phyloP scores from a whole-genome alignment of 2,797 vertebrate species.

The Propithecus deckenii region DNA sequence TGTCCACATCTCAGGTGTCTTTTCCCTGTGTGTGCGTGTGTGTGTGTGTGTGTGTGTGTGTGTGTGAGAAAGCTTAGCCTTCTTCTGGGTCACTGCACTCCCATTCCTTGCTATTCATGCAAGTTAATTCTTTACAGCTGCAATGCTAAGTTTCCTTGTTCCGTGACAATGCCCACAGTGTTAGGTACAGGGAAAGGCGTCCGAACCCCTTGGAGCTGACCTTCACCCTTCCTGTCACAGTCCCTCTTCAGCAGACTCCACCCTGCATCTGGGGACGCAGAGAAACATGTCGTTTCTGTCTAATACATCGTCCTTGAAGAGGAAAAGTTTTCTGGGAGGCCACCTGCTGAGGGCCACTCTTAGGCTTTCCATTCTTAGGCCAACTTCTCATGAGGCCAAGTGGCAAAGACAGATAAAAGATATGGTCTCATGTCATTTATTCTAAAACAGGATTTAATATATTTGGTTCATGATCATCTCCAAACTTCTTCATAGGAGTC shows the following conservation, averaged over 20 bases:
- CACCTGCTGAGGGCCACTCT: background rate
- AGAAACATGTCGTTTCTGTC: background rate
- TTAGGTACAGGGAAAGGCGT: background rate
- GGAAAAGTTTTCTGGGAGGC: background rate
- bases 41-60: background rate
- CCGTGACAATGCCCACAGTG: background rate
- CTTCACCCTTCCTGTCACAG: background rate
- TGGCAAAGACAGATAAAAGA: background rate
- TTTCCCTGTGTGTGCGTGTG: background rate
- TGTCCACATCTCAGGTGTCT: constrained; percentile 42
- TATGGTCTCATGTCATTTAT: background rate
- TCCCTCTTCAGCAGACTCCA: background rate
- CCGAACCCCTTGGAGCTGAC: constrained; percentile 11
- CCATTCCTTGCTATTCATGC: constrained; percentile 56
- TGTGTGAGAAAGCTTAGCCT: constrained; percentile 51
- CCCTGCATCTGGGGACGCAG: background rate
- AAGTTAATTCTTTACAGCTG: constrained; percentile 59
- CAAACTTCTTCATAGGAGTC: background rate
- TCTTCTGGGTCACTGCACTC: constrained; percentile 52
- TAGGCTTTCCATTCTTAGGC: background rate
- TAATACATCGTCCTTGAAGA: background rate
- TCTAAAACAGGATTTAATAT: background rate
- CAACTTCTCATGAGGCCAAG: background rate
- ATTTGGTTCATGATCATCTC: background rate
- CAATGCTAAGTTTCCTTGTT: background rate